These are phyloP conservation scores for Notolepis coatsorum DNA, from an alignment of 2,797 vertebrate genomes.

Conservation along the genomic window DNA sequence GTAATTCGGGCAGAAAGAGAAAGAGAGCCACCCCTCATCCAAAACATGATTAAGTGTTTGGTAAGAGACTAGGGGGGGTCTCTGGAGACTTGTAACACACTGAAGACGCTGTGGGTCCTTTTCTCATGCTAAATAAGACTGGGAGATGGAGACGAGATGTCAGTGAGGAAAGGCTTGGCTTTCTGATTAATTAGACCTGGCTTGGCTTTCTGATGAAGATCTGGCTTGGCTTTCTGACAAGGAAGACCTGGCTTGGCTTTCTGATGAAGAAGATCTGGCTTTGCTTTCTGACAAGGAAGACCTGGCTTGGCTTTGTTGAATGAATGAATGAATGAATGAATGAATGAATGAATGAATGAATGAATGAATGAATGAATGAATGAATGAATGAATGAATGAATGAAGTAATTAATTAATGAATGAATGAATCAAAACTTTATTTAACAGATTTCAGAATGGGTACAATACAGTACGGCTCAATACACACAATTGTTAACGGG, in stretches of 20 bases:
- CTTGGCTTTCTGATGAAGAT: too few species aligned
- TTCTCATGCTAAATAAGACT: constrained; percentile 76
- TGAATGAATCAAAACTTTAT: too few species aligned
- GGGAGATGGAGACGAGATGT: constrained; percentile 44
- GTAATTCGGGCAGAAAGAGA: constrained; percentile 56
- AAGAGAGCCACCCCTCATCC: constrained; percentile 41
- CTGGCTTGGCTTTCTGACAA: too few species aligned
- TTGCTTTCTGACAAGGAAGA: constrained; percentile 48
- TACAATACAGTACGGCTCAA: too few species aligned
- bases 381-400: too few species aligned
- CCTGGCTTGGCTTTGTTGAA: constrained; percentile 55
- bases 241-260: constrained; percentile 54
- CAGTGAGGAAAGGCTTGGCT: constrained; percentile 57
- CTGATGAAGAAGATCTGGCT: too few species aligned
- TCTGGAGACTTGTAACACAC: constrained; percentile 60
- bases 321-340: background rate
- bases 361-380: too few species aligned
- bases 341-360: too few species aligned
- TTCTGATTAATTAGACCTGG: too few species aligned
- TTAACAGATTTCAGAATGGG: too few species aligned
- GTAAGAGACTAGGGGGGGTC: constrained; percentile 60
- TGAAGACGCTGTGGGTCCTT: constrained; percentile 50
- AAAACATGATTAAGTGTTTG: constrained; percentile 75
- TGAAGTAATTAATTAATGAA: too few species aligned
- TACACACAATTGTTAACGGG: too few species aligned